Base-by-base conservation (phyloP, 2,888 invertebrate genomes). In the Mesorhabditis spiculigera region DNA sequence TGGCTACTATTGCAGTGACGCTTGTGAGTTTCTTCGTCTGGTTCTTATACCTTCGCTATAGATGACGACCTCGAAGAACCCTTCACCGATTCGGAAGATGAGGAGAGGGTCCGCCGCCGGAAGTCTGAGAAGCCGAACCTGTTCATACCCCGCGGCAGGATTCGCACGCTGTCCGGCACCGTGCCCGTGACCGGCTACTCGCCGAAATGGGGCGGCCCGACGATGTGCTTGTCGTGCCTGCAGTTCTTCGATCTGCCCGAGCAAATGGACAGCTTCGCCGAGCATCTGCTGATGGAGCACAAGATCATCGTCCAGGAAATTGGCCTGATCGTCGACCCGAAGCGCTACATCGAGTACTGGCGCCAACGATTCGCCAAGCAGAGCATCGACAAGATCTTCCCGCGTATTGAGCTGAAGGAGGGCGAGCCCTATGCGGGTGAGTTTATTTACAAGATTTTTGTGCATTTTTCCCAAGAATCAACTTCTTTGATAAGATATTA, bases 331-430 rank as follows among this genome's bases (percentile, higher is more conserved):
- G 86, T 86, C 65, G 86, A 86, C 70, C 81, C 83, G 67, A 86
- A 86, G 72, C 78, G 85, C 43, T 86, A 85, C 74, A 80, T 86
- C 71, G 85, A 85, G 68, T 78, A 86, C 67, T 85, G 85, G 85
- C 76, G 86, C 58, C 84, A 86, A 71, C 84, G 85, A 65, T 85
- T 86, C 68, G 81, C 80, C 58, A 80, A 81, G 68, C 77, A 84
- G 65, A 70, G 76, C 67, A 78, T 86, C 64, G 84, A 81, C 65
- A 73, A 80, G 45, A 73, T 85, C 70, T 86, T 86, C 73, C 85
- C 83, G 6, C 79, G 77, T 70, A 73, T 85, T 43, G 77, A 75
- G 61, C 82, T 82, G 4, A 64, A 77, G 41, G 81, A 83, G 66
- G 78, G 75, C 5, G 80, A 85, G n/a, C 67, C 70, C n/a, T 73